These are phyloP conservation scores for Hormiphora californensis DNA, from an alignment of 37 sponge, comb jelly and placozoan species.

Conservation along the genomic window DNA sequence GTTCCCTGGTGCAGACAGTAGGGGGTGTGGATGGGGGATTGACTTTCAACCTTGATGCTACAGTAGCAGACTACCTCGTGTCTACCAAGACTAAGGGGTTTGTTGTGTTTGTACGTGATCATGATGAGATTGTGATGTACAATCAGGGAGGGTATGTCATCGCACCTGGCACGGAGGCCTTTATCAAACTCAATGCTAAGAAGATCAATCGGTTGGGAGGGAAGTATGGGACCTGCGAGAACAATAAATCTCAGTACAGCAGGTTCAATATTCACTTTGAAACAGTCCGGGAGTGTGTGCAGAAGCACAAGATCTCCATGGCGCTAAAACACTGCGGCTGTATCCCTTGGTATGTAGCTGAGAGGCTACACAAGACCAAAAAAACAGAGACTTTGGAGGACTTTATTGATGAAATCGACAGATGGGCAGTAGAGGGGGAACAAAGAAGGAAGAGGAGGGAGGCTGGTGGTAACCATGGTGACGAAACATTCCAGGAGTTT, in stretches of 20 bases:
- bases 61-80: constrained; percentile 15
- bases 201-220: not conserved
- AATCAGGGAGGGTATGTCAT: constrained; percentile 10
- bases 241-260: not conserved
- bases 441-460: not conserved
- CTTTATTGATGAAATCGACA: not conserved
- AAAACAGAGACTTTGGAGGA: not conserved
- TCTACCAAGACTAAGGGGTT: constrained; percentile 13
- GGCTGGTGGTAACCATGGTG: not conserved
- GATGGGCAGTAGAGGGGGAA: not conserved
- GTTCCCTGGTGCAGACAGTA: not conserved
- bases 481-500: not conserved
- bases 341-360: constrained; percentile 33
- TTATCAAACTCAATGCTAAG: not conserved
- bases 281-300: constrained; percentile 13
- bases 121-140: constrained; percentile 29
- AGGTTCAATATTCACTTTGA: constrained; percentile 17
- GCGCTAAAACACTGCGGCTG: not conserved
- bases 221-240: constrained; percentile 20
- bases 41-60: not conserved
- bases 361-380: not conserved
- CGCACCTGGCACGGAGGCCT: not conserved
- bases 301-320: not conserved
- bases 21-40: not conserved
- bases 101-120: constrained; percentile 1